Conservation (phyloP, 2,113 vertebrate genomes). For the Halichoerus grypus region DNA sequence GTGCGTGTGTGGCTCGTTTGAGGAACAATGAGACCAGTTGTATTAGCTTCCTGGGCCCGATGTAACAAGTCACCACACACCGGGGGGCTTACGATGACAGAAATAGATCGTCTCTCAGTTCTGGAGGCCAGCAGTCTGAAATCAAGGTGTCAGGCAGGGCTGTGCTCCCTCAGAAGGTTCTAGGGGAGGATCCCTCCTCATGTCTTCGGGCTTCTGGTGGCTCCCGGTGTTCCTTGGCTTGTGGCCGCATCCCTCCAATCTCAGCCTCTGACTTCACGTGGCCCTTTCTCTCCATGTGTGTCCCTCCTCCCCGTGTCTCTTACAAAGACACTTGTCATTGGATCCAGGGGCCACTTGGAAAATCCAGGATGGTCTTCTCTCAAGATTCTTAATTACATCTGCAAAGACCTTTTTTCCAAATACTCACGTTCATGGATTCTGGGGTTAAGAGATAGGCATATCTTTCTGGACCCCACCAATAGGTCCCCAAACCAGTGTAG, state of each 20-base stretch:
- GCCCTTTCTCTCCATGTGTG: background rate
- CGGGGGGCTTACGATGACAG: background rate
- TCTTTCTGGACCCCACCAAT: background rate
- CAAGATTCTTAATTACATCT: background rate
- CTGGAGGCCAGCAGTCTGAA: background rate
- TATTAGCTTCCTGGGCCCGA: background rate
- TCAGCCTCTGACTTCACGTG: background rate
- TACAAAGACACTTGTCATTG: background rate
- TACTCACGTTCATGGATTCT: background rate
- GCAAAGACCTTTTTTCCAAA: background rate
- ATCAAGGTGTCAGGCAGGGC: background rate
- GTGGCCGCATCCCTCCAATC: background rate
- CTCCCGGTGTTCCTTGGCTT: background rate
- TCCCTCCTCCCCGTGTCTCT: background rate
- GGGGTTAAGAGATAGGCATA: background rate
- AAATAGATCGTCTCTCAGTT: background rate
- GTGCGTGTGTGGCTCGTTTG: background rate
- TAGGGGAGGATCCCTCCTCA: background rate
- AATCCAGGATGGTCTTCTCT: background rate
- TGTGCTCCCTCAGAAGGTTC: background rate
- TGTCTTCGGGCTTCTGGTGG: background rate
- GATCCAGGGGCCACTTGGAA: background rate
- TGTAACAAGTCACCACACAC: background rate
- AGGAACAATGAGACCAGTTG: background rate
- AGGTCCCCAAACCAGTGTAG: background rate